Evolutionary conservation across 2,888 invertebrate genomes (phyloP), one percentile per base, ranked within the genome.

Genomic region (Lasioglossum morio): DNA sequence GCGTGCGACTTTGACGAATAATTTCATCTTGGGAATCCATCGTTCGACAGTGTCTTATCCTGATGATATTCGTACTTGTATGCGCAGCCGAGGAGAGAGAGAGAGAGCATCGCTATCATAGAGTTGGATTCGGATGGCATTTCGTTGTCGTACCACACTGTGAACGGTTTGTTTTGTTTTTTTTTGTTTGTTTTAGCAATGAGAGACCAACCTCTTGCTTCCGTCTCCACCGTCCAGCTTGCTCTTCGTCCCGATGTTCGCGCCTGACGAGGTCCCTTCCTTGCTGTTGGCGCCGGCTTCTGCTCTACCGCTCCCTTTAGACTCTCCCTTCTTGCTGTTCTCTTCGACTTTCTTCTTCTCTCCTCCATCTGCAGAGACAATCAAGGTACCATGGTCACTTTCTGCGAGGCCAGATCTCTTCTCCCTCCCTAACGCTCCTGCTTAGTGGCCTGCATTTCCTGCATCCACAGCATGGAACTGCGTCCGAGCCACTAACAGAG

Each of bases 161-260:
- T 91, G 91, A 93, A 93, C 92, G 92, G 89, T 92, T 70, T 70
- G 37, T 70, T 70, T 70, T 70, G 34, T n/a, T 23, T 2, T 34
- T 70, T 70, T 70, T 70, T 37, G 37, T 70, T 70, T 70, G 37
- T 70, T 70, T 93, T 93, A 94, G 94, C 94, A 92, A 94, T 94
- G 94, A 92, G 92, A 94, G 95, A 96, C 95, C 95, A 95, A 96
- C 96, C 96, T 96, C 95, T 96, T 95, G 91, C 96, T 93, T 96
- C 96, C 95, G 86, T 94, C 95, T 90, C 93, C 93, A 87, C 89
- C 92, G 93, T 96, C 96, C 92, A 96, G 96, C 93, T 96, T 96
- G 94, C 96, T 97, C 95, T 96, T 96, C 90, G 96, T 96, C 94
- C 94, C 94, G 85, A 92, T 86, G 90, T 96, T 96, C 95, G 86